Evolutionary conservation across 2,888 invertebrate genomes (phyloP).

Genomic region (Choristoneura rosaceana): DNA sequence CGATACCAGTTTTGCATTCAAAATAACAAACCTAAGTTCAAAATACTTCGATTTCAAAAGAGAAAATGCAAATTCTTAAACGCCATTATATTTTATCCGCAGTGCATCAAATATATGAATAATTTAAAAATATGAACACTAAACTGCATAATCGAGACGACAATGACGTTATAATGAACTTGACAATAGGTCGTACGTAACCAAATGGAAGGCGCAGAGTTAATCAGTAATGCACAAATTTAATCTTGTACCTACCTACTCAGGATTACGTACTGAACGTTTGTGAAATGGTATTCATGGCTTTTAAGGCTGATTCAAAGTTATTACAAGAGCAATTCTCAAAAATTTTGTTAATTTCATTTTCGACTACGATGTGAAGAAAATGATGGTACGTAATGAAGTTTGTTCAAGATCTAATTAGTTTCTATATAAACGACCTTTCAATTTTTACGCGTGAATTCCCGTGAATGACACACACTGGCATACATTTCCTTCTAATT

Average conservation of each 20-base stretch:
- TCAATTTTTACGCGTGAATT: too few species aligned
- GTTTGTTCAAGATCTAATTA: too few species aligned
- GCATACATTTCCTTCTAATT: too few species aligned
- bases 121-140: neutral
- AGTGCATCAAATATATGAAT: conserved; percentile 10
- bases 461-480: too few species aligned
- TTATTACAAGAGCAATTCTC: too few species aligned
- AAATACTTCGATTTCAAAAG: neutral
- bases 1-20: neutral
- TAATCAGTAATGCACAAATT: neutral
- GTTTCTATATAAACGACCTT: too few species aligned
- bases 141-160: neutral
- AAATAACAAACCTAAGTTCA: conserved; percentile 3
- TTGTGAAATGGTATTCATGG: too few species aligned
- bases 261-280: neutral
- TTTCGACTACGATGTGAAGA: too few species aligned
- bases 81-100: conserved; percentile 16
- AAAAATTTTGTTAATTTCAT: too few species aligned
- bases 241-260: neutral
- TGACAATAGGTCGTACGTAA: conserved; percentile 1
- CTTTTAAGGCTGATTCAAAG: too few species aligned
- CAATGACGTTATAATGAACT: conserved; percentile 7
- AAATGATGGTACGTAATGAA: too few species aligned
- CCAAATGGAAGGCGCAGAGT: too few species aligned
- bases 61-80: conserved; percentile 4